Evolutionary conservation across 2,113 vertebrate genomes (phyloP).

Genomic region (Bujurquina vittata): DNA sequence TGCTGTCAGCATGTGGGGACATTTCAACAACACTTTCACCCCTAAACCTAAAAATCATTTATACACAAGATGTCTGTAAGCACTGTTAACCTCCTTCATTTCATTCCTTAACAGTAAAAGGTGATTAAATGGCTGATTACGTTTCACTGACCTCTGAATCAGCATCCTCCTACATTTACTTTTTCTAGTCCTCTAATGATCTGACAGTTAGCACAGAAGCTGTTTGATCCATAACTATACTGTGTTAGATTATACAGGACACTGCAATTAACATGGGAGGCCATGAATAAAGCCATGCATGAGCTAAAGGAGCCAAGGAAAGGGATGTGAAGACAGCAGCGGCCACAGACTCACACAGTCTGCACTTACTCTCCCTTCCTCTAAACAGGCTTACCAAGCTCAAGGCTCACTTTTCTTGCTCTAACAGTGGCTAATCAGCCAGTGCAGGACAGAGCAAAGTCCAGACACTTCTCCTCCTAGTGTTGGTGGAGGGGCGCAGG

Average conservation of each 20-base stretch:
- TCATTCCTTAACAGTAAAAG: background rate
- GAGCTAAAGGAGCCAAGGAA: background rate
- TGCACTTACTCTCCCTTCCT: constrained; percentile 37
- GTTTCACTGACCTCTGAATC: background rate
- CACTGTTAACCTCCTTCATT: background rate
- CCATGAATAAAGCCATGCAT: background rate
- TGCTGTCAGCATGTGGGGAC: background rate
- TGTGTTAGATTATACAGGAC: background rate
- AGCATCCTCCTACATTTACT: background rate
- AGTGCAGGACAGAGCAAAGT: constrained; percentile 91
- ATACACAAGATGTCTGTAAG: rapidly evolving
- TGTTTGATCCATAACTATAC: background rate
- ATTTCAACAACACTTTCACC: background rate
- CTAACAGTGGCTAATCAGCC: constrained; percentile 83
- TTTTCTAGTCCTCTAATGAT: rapidly evolving
- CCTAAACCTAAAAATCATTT: background rate
- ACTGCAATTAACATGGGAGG: background rate
- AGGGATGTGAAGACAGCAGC: background rate
- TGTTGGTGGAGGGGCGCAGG: constrained; percentile 68
- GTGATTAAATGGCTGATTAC: background rate
- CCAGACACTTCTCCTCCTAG: constrained; percentile 91
- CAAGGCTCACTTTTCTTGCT: constrained; percentile 69
- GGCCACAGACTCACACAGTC: background rate
- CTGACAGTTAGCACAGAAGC: background rate
- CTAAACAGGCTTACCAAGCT: constrained; percentile 81